These are phyloP conservation scores for Solenopsis invicta DNA, from an alignment of 1,140 invertebrate species.

Conservation along the genomic window DNA sequence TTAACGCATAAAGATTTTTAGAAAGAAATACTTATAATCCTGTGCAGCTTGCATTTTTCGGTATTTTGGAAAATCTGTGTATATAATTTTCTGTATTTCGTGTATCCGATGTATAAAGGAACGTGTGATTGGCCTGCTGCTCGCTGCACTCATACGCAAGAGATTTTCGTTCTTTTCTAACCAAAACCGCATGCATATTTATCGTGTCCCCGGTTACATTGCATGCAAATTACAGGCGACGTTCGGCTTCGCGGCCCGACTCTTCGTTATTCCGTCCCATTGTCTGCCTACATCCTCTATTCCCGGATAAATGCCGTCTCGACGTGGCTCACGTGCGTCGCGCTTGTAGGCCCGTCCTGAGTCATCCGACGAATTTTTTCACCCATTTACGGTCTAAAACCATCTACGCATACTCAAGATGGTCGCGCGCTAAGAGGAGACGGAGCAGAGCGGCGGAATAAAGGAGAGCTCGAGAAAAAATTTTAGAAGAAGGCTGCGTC, in stretches of 20 bases:
- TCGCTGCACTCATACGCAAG: neutral
- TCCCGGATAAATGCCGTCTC: conserved; percentile 52
- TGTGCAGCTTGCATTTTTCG: neutral
- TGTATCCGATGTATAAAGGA: neutral
- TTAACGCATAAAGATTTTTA: neutral
- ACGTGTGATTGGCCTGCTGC: neutral
- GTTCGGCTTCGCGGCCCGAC: conserved; percentile 40
- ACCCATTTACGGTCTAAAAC: conserved; percentile 75
- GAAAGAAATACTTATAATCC: neutral
- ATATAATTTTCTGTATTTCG: neutral
- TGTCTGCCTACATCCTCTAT: conserved; percentile 76
- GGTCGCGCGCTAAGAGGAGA: neutral
- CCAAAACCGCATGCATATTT: conserved; percentile 77
- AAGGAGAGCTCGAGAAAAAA: neutral
- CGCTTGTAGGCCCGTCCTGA: conserved; percentile 63
- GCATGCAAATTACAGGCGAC: conserved; percentile 75
- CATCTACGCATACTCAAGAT: conserved; percentile 21
- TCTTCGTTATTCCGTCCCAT: conserved; percentile 72
- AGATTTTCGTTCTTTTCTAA: conserved; percentile 64
- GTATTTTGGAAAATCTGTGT: neutral
- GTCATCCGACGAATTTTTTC: conserved; percentile 76
- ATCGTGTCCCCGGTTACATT: conserved; percentile 69
- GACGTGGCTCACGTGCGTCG: conserved; percentile 65
- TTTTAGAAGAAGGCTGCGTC: conserved; percentile 45
- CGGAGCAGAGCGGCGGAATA: conserved; percentile 21